These are phyloP conservation scores for Nemopilema nomurai DNA, from an alignment of 30 jellyfish, hydroid and myxozoan genomes.

Conservation along the genomic window DNA sequence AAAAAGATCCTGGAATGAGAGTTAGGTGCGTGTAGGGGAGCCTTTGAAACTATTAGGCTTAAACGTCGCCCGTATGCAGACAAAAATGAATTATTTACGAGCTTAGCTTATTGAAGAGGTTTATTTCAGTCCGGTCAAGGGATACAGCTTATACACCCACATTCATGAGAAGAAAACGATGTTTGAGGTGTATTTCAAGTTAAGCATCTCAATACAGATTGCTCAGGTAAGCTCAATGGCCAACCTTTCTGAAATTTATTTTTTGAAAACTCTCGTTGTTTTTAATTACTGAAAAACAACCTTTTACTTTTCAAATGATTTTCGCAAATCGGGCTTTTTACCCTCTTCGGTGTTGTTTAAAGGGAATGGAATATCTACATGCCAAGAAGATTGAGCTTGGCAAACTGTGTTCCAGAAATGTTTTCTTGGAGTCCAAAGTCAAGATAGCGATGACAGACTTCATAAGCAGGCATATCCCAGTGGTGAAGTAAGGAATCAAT, in stretches of 20 bases:
- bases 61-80: no score
- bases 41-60: no score
- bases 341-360: no score
- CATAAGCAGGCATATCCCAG: constrained; percentile 58
- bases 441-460: constrained; percentile 78
- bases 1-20: no score
- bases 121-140: constrained; percentile 68
- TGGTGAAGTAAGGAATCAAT: constrained; percentile 49
- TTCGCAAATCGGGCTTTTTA: no score
- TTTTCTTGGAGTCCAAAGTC: constrained; percentile 80
- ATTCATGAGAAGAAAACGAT: constrained; percentile 55
- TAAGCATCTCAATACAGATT: constrained; percentile 68
- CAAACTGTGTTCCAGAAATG: constrained; percentile 77
- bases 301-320: not conserved
- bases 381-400: constrained; percentile 83
- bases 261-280: not conserved
- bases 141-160: constrained; percentile 71
- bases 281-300: not conserved
- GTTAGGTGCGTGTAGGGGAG: no score
- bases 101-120: not conserved
- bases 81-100: not conserved
- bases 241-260: not conserved
- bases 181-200: constrained; percentile 46
- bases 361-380: constrained; percentile 88
- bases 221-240: constrained; percentile 54